Evolutionary conservation across 2,888 invertebrate species (phyloP).

Genomic region (Meganola albula): DNA sequence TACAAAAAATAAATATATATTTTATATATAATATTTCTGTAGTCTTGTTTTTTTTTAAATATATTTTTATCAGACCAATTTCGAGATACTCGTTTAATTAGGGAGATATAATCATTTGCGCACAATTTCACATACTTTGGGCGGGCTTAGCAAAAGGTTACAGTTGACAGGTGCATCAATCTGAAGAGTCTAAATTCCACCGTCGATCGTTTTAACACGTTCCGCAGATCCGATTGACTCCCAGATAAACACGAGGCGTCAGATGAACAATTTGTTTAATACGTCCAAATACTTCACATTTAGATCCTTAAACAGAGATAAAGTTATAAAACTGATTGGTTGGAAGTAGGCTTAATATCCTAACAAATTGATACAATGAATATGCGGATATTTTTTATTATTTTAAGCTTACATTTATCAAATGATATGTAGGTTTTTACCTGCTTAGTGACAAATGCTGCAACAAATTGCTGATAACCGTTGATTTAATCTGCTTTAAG

Average conservation of each 20-base stretch:
- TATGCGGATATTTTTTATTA: conserved; percentile 20
- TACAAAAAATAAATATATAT: too few species aligned
- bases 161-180: conserved; percentile 40
- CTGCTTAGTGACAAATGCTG: conserved; percentile 33
- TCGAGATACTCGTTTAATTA: conserved; percentile 25
- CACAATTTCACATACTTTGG: conserved; percentile 34
- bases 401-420: conserved; percentile 24
- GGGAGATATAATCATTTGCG: conserved; percentile 34
- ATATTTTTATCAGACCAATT: conserved; percentile 16
- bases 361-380: conserved; percentile 23
- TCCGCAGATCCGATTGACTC: conserved; percentile 39
- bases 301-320: conserved; percentile 50
- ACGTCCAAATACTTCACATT: conserved; percentile 50
- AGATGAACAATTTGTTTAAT: conserved; percentile 63
- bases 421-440: conserved; percentile 24
- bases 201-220: conserved; percentile 43
- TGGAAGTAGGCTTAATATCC: conserved; percentile 17
- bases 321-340: conserved; percentile 36
- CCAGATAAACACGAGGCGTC: conserved; percentile 54
- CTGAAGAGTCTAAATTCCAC: conserved; percentile 21
- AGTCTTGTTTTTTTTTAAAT: too few species aligned
- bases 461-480: conserved; percentile 38
- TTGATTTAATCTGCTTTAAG: conserved; percentile 42
- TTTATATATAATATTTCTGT: too few species aligned
- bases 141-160: conserved; percentile 31